Conservation (phyloP, 1,140 invertebrate genomes). For the Solen grandis region DNA sequence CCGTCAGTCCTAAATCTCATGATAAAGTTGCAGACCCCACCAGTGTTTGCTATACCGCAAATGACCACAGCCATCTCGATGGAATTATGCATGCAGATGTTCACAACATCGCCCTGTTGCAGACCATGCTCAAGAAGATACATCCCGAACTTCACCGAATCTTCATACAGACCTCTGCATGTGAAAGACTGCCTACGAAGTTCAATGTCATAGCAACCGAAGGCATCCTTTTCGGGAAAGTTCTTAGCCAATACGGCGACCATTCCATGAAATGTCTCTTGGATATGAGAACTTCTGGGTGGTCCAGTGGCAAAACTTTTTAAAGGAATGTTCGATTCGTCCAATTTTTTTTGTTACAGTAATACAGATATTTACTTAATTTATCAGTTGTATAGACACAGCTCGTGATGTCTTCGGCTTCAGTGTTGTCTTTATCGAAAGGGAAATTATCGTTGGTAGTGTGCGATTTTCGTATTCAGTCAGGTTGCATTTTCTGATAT, state of each 20-base stretch:
- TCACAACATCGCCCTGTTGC: not conserved
- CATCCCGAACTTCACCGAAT: not conserved
- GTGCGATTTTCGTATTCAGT: no score
- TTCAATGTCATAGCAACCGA: not conserved
- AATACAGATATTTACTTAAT: no score
- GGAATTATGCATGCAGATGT: conserved; percentile 24
- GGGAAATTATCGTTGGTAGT: no score
- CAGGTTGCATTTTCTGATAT: no score
- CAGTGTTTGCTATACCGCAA: conserved; percentile 8
- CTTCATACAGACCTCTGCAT: not conserved
- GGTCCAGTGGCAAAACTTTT: no score
- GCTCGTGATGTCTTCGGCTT: no score
- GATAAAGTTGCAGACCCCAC: conserved; percentile 1
- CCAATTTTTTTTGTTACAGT: no score
- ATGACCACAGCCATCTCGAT: not conserved
- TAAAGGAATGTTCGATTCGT: no score
- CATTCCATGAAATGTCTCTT: no score
- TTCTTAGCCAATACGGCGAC: not conserved
- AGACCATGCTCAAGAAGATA: conserved; percentile 2
- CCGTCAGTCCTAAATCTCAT: not conserved
- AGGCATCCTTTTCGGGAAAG: not conserved
- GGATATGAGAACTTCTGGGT: no score
- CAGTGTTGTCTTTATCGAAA: no score
- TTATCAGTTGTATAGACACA: no score
- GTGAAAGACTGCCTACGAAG: not conserved